Percentiles rank a stretch among this genome's conserved stretches.
phyloP scores from a whole-genome alignment of 2,113 vertebrate species.

The Clinocottus analis region DNA sequence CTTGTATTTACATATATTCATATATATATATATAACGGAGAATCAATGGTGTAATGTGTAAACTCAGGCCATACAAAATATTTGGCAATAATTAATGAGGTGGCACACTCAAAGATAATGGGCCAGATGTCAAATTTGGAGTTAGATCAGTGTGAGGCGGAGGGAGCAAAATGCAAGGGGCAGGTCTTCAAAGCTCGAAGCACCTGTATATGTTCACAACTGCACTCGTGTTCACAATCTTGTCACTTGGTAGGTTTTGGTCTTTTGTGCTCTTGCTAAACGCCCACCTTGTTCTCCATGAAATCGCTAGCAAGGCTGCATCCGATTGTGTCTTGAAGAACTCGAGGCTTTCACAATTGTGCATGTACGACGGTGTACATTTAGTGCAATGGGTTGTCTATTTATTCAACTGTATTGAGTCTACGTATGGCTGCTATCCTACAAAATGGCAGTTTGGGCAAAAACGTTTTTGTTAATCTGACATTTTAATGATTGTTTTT shows the following conservation, averaged over 20 bases:
- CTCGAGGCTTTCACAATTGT: constrained; percentile 52
- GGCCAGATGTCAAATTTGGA: constrained; percentile 53
- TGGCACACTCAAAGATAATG: constrained; percentile 75
- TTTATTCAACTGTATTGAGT: constrained; percentile 57
- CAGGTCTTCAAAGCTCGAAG: constrained; percentile 30
- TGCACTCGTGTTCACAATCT: constrained; percentile 25
- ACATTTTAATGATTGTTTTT: constrained; percentile 31
- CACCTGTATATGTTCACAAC: constrained; percentile 58
- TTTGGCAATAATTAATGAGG: constrained; percentile 80
- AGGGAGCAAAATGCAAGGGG: constrained; percentile 12
- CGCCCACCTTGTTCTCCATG: neutral
- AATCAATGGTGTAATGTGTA: constrained; percentile 61
- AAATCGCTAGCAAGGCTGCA: constrained; percentile 30
- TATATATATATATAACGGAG: constrained; percentile 71
- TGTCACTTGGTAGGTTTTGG: constrained; percentile 54
- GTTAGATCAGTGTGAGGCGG: neutral
- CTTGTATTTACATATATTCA: constrained; percentile 76
- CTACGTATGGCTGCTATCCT: constrained; percentile 86
- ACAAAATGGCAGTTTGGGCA: constrained; percentile 81
- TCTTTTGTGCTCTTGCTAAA: constrained; percentile 64
- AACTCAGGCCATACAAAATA: constrained; percentile 78
- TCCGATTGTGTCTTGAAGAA: constrained; percentile 38
- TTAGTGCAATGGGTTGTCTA: constrained; percentile 72
- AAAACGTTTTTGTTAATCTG: constrained; percentile 37
- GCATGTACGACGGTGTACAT: constrained; percentile 59